Conservation (phyloP, 2,113 vertebrate species). For the Copsychus sechellarum region DNA sequence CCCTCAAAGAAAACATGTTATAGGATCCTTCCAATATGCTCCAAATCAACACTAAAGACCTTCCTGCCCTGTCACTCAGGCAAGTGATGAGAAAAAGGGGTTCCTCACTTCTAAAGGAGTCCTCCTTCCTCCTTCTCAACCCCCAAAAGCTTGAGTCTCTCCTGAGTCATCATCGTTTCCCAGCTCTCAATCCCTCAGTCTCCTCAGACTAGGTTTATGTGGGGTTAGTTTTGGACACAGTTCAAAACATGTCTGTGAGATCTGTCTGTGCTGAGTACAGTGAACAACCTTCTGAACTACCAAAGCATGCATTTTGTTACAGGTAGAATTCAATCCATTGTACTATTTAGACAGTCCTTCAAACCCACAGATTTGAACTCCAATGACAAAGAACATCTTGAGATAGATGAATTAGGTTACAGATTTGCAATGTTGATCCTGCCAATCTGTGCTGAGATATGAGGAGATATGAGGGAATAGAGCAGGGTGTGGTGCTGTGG, state of each 20-base stretch:
- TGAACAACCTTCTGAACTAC: not conserved
- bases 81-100: not conserved
- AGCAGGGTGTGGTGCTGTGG: not conserved
- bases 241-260: not conserved
- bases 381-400: not conserved
- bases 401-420: not conserved
- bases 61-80: not conserved
- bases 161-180: not conserved
- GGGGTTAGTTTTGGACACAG: not conserved
- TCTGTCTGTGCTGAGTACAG: not conserved
- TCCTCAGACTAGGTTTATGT: not conserved
- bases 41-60: not conserved
- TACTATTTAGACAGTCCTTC: not conserved
- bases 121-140: not conserved
- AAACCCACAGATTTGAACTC: not conserved
- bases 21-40: not conserved
- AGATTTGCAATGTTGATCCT: not conserved
- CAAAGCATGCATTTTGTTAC: not conserved
- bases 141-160: rapidly evolving
- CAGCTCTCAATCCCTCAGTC: not conserved
- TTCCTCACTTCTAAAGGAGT: too few relatives aligned
- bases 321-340: not conserved
- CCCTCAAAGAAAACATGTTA: not conserved
- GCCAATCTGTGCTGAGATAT: not conserved
- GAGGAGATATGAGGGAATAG: not conserved